Evolutionary conservation across 2,797 vertebrate species (phyloP), one percentile per base, ranked within the genome.

Genomic region (Anguilla obscura): DNA sequence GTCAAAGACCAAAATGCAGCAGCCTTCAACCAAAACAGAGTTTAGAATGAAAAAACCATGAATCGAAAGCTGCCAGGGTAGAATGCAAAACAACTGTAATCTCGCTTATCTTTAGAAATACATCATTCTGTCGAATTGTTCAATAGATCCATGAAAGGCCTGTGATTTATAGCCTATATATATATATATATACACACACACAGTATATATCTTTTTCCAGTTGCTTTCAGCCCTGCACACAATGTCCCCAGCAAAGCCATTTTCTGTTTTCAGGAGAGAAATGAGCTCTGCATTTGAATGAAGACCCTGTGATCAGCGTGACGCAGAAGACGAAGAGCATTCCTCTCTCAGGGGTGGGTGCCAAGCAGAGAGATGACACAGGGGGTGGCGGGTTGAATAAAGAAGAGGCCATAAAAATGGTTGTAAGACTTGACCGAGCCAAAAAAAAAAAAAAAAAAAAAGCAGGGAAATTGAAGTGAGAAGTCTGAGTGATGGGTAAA

Each of bases 201-300:
- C 50, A 7, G 50, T 52, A 52, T 52, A 56, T 56, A 16, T 56
- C 54, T 56, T n/a, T 69, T 69, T 30, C 66, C n/a, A 10, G 66
- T 69, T 69, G 66, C 66, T 27, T 27, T n/a, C 24, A 69, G 24
- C 66, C 66, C 66, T 69, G n/a, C n/a, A 24, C 60, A 66, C 24
- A n/a, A n/a, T 66, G 3, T 66, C 16, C 54, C 54, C 10, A 56
- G 54, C 10, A 66, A 27, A 10, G 7, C 8, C 3, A 69, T 69
- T 69, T 69, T 69, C 66, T 2, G n/a, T 63, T 90, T 94, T 94
- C 88, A 91, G 88, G 86, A 87, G 76, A 88, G 88, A 93, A 90
- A 91, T 92, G 93, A 95, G 95, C 92, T 90, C 89, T 87, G 85
- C 74, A n/a, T 91, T 92, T 87, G 93, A 94, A 95, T 95, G 93